Conservation (phyloP, 2,113 vertebrate genomes). For the Zosterops borbonicus region DNA sequence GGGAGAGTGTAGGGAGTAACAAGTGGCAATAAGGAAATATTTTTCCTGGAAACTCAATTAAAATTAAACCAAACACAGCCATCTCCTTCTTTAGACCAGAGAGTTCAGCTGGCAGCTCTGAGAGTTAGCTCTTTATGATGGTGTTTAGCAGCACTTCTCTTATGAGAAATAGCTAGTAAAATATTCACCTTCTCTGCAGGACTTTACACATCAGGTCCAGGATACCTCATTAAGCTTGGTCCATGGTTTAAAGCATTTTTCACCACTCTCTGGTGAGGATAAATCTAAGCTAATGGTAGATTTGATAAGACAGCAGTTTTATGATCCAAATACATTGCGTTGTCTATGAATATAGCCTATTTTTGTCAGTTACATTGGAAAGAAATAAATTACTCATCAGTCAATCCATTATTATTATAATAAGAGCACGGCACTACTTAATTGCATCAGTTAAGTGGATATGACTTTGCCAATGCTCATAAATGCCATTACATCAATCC, state of each 20-base stretch:
- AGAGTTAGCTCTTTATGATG: neutral
- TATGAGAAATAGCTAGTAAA: slow-evolving; percentile 30
- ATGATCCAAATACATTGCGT: slow-evolving; percentile 50
- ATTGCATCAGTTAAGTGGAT: slow-evolving; percentile 78
- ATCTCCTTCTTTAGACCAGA: neutral
- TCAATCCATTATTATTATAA: slow-evolving; percentile 71
- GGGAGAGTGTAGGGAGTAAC: neutral
- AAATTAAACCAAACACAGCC: slow-evolving; percentile 16
- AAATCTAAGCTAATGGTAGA: slow-evolving; percentile 1
- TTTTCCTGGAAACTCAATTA: slow-evolving; percentile 44
- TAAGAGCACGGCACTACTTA: slow-evolving; percentile 66
- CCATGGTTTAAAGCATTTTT: neutral
- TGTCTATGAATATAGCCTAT: slow-evolving; percentile 49
- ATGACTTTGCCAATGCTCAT: slow-evolving; percentile 67
- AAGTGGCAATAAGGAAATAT: slow-evolving; percentile 54
- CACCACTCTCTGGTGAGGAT: slow-evolving; percentile 3
- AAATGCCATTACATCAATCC: slow-evolving; percentile 68
- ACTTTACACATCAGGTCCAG: neutral
- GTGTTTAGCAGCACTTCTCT: neutral
- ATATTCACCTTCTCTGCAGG: slow-evolving; percentile 7
- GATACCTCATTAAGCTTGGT: neutral
- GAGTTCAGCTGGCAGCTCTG: slow-evolving; percentile 5
- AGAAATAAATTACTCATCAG: slow-evolving; percentile 72
- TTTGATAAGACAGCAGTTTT: slow-evolving; percentile 48
- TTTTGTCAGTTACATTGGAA: slow-evolving; percentile 69